A percentile compares a stretch with the other conserved stretches of the same genome.
Conservation (phyloP, 2,888 invertebrate species). For the Pheosia tremula region DNA sequence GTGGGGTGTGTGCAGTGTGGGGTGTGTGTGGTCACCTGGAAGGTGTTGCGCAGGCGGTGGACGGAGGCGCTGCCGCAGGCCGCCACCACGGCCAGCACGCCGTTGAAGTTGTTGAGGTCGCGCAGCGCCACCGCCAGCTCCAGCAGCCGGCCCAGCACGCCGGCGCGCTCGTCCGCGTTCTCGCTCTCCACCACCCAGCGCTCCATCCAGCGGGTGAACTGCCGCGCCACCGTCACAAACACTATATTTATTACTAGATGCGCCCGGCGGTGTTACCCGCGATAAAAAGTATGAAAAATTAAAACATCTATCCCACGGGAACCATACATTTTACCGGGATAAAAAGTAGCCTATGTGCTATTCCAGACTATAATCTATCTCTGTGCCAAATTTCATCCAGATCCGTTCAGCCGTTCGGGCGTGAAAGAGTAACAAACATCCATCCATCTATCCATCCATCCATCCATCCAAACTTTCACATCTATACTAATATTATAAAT, state of each 20-base stretch:
- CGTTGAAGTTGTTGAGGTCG: conserved; percentile 99
- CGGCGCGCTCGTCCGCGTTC: conserved; percentile 97
- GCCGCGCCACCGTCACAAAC: conserved; percentile 24
- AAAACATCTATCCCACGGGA: too few species aligned
- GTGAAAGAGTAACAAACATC: too few species aligned
- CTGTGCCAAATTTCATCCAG: too few species aligned
- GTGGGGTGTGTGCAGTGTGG: background rate
- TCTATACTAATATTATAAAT: too few species aligned
- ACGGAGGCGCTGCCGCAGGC: conserved; percentile 97
- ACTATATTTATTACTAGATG: background rate
- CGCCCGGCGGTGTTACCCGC: too few species aligned
- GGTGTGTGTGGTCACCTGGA: conserved; percentile 79
- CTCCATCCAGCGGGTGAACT: conserved; percentile 98
- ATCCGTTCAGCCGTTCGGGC: too few species aligned
- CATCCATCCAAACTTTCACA: too few species aligned
- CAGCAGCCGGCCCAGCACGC: conserved; percentile 94
- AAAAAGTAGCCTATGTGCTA: too few species aligned
- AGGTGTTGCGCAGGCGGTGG: conserved; percentile 93
- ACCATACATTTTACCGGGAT: too few species aligned
- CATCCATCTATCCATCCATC: too few species aligned
- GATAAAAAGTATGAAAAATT: too few species aligned
- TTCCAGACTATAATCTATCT: too few species aligned
- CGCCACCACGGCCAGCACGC: conserved; percentile 96
- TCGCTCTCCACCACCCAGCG: conserved; percentile 97
- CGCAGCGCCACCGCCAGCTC: conserved; percentile 97